A percentile compares a stretch with the other conserved stretches of the same genome.
Conservation (phyloP, 2,888 invertebrate species). For the Chelonus formosanus region DNA sequence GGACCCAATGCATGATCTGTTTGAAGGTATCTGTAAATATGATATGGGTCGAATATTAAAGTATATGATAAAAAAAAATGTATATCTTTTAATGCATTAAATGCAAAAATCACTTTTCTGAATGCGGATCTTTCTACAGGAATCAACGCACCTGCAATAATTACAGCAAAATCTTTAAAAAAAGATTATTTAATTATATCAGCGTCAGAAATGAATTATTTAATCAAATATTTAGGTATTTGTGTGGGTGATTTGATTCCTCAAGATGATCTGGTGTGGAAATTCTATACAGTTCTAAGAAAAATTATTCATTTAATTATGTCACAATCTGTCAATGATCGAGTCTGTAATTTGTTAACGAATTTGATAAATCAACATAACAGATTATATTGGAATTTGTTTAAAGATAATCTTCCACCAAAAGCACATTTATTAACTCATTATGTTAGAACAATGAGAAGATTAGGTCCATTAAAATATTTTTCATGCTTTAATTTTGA, state of each 20-base stretch:
- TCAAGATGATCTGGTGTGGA: constrained; percentile 11
- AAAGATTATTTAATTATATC: constrained; percentile 34
- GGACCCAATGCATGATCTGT: constrained; percentile 47
- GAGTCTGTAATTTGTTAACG: constrained; percentile 15
- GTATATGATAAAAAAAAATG: constrained; percentile 35
- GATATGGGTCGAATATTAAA: constrained; percentile 37
- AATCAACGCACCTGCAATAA: constrained; percentile 27
- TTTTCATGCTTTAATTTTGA: constrained; percentile 25
- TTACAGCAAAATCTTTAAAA: constrained; percentile 21
- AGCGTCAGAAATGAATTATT: constrained; percentile 39
- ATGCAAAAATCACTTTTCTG: constrained; percentile 32
- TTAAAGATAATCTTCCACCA: constrained; percentile 15
- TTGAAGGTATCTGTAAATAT: constrained; percentile 35
- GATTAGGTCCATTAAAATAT: constrained; percentile 14
- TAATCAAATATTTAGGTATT: constrained; percentile 37
- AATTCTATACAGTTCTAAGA: constrained; percentile 4
- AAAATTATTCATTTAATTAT: constrained; percentile 23
- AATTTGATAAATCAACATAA: constrained; percentile 10
- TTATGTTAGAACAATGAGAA: constrained; percentile 19
- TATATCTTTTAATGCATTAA: constrained; percentile 33
- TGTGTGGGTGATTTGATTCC: constrained; percentile 37
- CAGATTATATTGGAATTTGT: constrained; percentile 21
- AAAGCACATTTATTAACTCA: constrained; percentile 26
- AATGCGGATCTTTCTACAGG: constrained; percentile 31
- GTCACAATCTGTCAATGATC: constrained; percentile 5